Percentiles rank a stretch among this genome's conserved stretches.
phyloP scores from a whole-genome alignment of 2,888 invertebrate genomes.

The Conistra vaccinii region DNA sequence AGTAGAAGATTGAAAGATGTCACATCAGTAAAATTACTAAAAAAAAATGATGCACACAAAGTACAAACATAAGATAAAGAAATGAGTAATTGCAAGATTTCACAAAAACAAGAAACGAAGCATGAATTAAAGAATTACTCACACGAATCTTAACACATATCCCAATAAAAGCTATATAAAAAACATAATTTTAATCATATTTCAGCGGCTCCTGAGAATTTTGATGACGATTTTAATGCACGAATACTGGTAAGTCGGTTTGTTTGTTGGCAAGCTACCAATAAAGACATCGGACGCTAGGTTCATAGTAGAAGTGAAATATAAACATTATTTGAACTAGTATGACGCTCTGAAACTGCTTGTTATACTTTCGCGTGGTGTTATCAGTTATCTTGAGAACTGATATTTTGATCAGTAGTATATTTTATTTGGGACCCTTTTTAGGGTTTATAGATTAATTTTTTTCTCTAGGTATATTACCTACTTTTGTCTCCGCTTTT shows the following conservation, averaged over 20 bases:
- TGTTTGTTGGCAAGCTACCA: slow-evolving; percentile 54
- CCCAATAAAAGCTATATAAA: slow-evolving; percentile 27
- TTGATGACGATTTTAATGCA: slow-evolving; percentile 20
- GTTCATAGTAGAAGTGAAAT: slow-evolving; percentile 26
- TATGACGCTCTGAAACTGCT: slow-evolving; percentile 18
- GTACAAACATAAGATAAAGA: slow-evolving; percentile 3
- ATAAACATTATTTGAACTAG: slow-evolving; percentile 44
- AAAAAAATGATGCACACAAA: too few species aligned
- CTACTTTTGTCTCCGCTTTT: background rate
- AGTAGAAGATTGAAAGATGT: background rate
- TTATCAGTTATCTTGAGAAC: background rate
- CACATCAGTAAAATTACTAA: too few species aligned
- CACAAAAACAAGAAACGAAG: background rate
- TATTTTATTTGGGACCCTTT: background rate
- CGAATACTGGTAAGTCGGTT: slow-evolving; percentile 28
- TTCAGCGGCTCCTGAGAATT: slow-evolving; percentile 17
- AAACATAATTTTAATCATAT: slow-evolving; percentile 31
- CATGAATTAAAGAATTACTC: slow-evolving; percentile 38
- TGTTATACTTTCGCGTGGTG: background rate
- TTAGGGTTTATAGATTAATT: background rate
- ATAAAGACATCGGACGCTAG: slow-evolving; percentile 30
- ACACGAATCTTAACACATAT: slow-evolving; percentile 18
- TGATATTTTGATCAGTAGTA: background rate
- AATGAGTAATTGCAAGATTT: slow-evolving; percentile 13
- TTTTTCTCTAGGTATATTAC: background rate